Percentiles rank a stretch among this genome's conserved stretches.
Evolutionary conservation across 1,140 invertebrate genomes (phyloP).

Genomic region (Eurosta solidaginis): DNA sequence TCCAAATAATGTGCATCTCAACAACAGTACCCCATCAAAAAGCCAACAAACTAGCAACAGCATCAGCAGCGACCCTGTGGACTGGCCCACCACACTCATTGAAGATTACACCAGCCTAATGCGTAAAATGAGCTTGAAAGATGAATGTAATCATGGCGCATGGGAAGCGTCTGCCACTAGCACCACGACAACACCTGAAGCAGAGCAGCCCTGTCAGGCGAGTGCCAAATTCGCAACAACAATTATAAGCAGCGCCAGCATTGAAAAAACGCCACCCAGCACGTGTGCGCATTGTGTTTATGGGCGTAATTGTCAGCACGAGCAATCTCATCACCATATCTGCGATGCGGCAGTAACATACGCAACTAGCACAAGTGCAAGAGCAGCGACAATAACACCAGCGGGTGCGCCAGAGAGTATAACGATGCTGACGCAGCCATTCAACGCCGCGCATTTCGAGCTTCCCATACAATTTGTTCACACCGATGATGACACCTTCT

Average conservation of each 20-base stretch:
- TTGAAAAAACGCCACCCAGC: constrained; percentile 45
- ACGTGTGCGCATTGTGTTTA: constrained; percentile 36
- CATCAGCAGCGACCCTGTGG: neutral
- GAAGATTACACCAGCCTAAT: constrained; percentile 31
- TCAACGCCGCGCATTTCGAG: neutral
- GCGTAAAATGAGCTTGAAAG: constrained; percentile 6
- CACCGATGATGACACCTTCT: constrained; percentile 56
- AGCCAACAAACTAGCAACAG: constrained; percentile 28
- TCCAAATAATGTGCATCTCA: constrained; percentile 57
- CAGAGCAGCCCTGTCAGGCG: constrained; percentile 22
- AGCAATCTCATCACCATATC: constrained; percentile 36
- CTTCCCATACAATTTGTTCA: constrained; percentile 52
- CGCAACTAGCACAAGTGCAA: neutral
- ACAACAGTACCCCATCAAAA: constrained; percentile 41
- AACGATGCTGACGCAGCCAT: neutral
- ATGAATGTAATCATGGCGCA: constrained; percentile 6
- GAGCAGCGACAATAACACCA: neutral
- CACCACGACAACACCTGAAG: neutral
- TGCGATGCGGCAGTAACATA: neutral
- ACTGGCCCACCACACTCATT: neutral
- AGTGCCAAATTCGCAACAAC: constrained; percentile 38
- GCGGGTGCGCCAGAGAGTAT: constrained; percentile 35
- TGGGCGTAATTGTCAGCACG: constrained; percentile 56
- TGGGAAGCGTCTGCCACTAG: neutral
- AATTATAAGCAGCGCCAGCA: constrained; percentile 35